phyloP scores from a whole-genome alignment of 1,140 invertebrate genomes.

The Heliconius nattereri region DNA sequence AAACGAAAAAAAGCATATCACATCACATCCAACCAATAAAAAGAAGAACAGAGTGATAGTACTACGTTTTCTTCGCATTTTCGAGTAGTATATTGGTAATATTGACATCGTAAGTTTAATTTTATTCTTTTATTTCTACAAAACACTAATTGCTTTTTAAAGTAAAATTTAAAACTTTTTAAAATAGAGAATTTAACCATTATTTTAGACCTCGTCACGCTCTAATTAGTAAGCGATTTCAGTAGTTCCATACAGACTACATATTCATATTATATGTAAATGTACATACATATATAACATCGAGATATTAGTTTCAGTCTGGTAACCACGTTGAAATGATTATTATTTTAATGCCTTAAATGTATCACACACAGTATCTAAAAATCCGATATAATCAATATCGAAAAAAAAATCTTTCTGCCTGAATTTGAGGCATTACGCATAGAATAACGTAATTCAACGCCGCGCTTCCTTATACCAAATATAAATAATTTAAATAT shows the following conservation, averaged over 20 bases:
- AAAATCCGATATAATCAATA: background rate
- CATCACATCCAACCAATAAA: too few relatives aligned
- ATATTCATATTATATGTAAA: background rate
- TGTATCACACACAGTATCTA: background rate
- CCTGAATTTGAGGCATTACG: too few relatives aligned
- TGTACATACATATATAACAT: background rate
- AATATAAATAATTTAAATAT: background rate
- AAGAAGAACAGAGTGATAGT: too few relatives aligned
- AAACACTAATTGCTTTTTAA: too few relatives aligned
- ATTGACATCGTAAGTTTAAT: too few relatives aligned
- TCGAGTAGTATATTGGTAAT: too few relatives aligned
- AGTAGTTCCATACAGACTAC: background rate
- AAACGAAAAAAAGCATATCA: too few relatives aligned
- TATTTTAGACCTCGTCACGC: background rate
- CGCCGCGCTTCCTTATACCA: background rate
- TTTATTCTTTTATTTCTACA: too few relatives aligned
- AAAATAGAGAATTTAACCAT: background rate
- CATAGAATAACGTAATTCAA: too few relatives aligned
- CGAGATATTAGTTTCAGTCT: background rate
- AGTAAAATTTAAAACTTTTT: too few relatives aligned
- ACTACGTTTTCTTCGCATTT: too few relatives aligned
- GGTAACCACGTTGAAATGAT: background rate
- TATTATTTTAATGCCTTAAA: background rate
- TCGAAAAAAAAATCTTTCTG: too few relatives aligned
- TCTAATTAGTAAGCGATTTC: background rate